Evolutionary conservation across 2,113 vertebrate species (phyloP).

Genomic region (Rhinopomastus cyanomelas): DNA sequence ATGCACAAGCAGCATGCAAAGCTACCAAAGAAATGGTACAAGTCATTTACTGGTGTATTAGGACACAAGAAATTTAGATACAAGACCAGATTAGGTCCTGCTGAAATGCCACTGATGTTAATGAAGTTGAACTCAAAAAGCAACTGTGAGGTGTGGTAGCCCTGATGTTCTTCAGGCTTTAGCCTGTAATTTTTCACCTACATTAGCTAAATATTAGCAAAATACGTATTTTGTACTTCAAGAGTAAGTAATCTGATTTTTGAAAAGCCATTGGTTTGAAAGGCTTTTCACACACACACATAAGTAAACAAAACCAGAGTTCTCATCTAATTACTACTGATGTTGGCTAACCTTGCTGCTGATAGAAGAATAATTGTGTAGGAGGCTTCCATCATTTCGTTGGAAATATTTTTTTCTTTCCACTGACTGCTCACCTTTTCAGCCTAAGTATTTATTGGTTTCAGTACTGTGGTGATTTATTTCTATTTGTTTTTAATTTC

Average conservation of each 20-base stretch:
- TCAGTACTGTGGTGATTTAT: slow-evolving; percentile 26
- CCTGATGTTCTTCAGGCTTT: neutral
- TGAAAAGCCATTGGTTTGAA: neutral
- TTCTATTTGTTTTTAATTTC: slow-evolving; percentile 65
- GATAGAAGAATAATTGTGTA: neutral
- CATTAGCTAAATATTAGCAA: neutral
- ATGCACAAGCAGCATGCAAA: slow-evolving; percentile 14
- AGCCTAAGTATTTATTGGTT: slow-evolving; percentile 39
- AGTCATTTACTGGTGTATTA: slow-evolving; percentile 6
- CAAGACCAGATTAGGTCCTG: neutral
- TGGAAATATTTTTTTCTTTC: slow-evolving; percentile 23
- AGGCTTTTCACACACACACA: neutral
- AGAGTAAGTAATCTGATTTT: neutral
- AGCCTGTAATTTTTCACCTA: neutral
- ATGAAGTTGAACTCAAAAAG: neutral
- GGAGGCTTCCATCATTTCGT: slow-evolving; percentile 8
- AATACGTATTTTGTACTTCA: neutral
- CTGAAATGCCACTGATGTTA: neutral
- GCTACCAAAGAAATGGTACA: neutral
- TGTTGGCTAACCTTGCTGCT: neutral
- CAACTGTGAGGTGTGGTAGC: neutral
- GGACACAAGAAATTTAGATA: slow-evolving; percentile 6
- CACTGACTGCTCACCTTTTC: slow-evolving; percentile 22
- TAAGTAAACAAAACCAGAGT: neutral
- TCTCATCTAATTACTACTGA: neutral